Base-by-base conservation (phyloP, 2,113 vertebrate species). In the Pachycephala philippinensis region DNA sequence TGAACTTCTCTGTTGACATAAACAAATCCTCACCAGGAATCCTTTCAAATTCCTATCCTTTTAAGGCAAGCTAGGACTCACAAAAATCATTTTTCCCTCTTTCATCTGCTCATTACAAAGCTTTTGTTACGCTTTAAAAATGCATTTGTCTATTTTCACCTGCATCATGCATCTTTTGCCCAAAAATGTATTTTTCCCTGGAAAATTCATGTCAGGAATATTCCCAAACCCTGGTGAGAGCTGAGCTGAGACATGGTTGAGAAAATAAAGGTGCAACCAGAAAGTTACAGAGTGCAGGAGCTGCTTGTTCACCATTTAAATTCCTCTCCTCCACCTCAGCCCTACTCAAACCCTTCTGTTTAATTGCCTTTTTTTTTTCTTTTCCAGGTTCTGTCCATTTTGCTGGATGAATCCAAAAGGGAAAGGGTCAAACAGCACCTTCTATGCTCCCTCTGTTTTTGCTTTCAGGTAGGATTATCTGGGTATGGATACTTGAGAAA, bases 361-460 rank as follows among this genome's bases (percentile, higher is more conserved):
- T 47, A 27, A 31, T 28, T 61, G 23, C 6, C 3, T 10, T 72
- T 64, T 47, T 13, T 6, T 33, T 20, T 26, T 16, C 7, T 47
- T 68, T 47, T 47, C 50, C 50, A 54, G 50, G 17, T 82, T 75
- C 17, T 52, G 17, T 68, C 28, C 5, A 9, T 85, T 71, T 45
- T 89, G 14, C 30, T 54, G 81, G 31, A n/a, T 56, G 30, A 84
- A 84, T 64, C 27, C 37, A n/a, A 40, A 65, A 37, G 17, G 28
- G 15, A 70, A 53, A 49, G 57, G 21, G 9, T 59, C 35, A 31
- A 44, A 24, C 47, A 56, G 7, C 21, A 39, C 27, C 14, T 76
- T 26, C 35, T 17, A 0, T 1, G 2, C 35, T 74, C 22, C 5
- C 7, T 24, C 18, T 52, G 6, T 21, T 3, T 80, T 53, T 61